Evolutionary conservation across 2,888 invertebrate species (phyloP), one percentile per base, ranked within the genome.

Genomic region (Spilosoma lubricipeda): DNA sequence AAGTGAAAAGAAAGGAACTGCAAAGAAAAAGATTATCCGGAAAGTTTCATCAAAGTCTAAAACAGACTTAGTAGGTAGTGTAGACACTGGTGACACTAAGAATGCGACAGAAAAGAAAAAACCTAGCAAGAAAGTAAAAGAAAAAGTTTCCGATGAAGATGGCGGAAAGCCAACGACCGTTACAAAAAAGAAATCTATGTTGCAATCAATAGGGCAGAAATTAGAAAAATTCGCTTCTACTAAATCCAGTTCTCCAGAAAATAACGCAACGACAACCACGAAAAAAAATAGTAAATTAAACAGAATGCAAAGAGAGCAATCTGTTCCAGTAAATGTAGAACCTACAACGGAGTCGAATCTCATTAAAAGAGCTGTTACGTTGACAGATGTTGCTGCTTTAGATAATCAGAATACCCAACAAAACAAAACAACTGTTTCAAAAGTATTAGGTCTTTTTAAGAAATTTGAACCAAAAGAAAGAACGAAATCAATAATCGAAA

Each of bases 131-230:
- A 96, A 95, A 85, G 84, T 91, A 3, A 95, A 95, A 84, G 94
- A 95, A 75, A 95, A 94, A 85, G 78, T 79, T 70, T 66, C 83
- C 63, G 93, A 94, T 68, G 93, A 94, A 52, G 93, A 93, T 80
- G 87, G 85, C 63, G 77, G 84, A 56, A 95, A 94, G 89, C 73
- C 90, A 36, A 81, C 85, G 39, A 85, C 84, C 67, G 90, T 90
- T 77, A 88, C 95, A 13, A 97, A 97, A 87, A 97, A 97, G 91
- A 97, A 97, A 90, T 95, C 96, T 2, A 96, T 98, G 82, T 93
- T 98, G 64, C 98, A 98, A 87, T 97, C 97, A 0, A 96, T 98
- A 84, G 98, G 98, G 67, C 98, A 98, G 87, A 97, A 97, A 89
- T 96, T 97, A 86, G 97, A 97, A 91, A 97, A 97, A 89, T 96